Evolutionary conservation across 2,888 invertebrate genomes (phyloP).

Genomic region (Mythimna loreyi): DNA sequence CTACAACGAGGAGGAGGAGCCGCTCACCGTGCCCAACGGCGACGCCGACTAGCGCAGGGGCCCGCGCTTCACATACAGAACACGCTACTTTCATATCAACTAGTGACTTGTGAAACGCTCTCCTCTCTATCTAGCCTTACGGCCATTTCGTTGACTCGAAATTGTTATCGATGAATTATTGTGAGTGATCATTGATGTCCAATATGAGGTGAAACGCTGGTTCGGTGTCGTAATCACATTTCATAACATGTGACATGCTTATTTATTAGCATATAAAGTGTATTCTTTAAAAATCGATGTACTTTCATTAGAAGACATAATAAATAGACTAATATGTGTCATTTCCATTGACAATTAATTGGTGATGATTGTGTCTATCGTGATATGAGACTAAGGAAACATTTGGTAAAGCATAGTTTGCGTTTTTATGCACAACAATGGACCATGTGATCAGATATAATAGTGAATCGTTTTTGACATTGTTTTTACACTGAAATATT

Average conservation of each 20-base stretch:
- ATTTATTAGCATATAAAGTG: conserved; percentile 83
- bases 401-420: conserved; percentile 84
- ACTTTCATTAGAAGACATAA: conserved; percentile 87
- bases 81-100: conserved; percentile 76
- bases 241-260: conserved; percentile 76
- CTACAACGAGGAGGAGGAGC: conserved; percentile 94
- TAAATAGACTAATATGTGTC: conserved; percentile 78
- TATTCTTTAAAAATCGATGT: conserved; percentile 79
- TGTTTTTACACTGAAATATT: conserved; percentile 86
- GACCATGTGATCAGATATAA: conserved; percentile 88
- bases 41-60: conserved; percentile 89
- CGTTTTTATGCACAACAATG: conserved; percentile 87
- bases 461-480: conserved; percentile 89
- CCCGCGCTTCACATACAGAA: conserved; percentile 74
- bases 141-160: conserved; percentile 74
- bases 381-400: conserved; percentile 81
- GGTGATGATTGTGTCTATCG: conserved; percentile 86
- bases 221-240: conserved; percentile 75
- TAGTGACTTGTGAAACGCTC: conserved; percentile 79
- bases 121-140: conserved; percentile 70
- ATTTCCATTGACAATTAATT: conserved; percentile 84
- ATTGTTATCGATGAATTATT: conserved; percentile 72
- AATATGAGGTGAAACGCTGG: conserved; percentile 71
- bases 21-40: conserved; percentile 93
- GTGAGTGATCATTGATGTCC: conserved; percentile 79